These are phyloP conservation scores for Channa argus DNA, from an alignment of 2,113 vertebrate genomes.

Conservation along the genomic window DNA sequence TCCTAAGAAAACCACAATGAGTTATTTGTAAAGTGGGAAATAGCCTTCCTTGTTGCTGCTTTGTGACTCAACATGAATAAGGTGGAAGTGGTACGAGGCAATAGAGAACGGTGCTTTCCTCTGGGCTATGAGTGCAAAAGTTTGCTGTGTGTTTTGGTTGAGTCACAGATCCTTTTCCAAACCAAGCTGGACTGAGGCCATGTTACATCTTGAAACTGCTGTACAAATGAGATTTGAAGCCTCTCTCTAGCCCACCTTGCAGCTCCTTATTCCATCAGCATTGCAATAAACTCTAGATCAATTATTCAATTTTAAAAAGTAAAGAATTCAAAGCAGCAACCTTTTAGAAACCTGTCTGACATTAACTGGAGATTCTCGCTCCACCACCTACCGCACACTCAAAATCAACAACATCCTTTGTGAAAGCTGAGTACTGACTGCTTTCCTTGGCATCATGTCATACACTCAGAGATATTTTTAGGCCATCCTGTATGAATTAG, in stretches of 20 bases:
- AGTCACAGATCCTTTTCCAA: constrained; percentile 72
- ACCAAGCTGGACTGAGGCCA: constrained; percentile 52
- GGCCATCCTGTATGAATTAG: constrained; percentile 69
- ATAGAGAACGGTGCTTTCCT: constrained; percentile 74
- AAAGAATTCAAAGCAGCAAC: constrained; percentile 24
- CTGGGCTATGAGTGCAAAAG: constrained; percentile 60
- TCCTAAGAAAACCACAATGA: constrained; percentile 78
- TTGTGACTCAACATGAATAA: constrained; percentile 77
- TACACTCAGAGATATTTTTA: constrained; percentile 71
- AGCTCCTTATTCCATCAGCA: constrained; percentile 40
- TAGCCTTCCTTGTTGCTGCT: constrained; percentile 66
- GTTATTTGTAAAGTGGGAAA: constrained; percentile 77
- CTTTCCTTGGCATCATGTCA: constrained; percentile 58
- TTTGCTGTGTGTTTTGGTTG: constrained; percentile 67
- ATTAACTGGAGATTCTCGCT: constrained; percentile 32
- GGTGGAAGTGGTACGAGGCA: constrained; percentile 69
- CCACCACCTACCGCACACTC: constrained; percentile 5
- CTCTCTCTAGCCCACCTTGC: constrained; percentile 30
- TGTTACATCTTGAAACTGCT: constrained; percentile 36
- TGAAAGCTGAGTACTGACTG: constrained; percentile 54
- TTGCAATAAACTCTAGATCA: constrained; percentile 44
- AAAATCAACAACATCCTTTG: constrained; percentile 62
- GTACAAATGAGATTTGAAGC: constrained; percentile 41
- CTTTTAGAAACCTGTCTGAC: constrained; percentile 32
- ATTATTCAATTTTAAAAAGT: constrained; percentile 33